These are phyloP conservation scores for Drosophila punjabiensis DNA, from an alignment of 1,140 invertebrate species.

Conservation along the genomic window DNA sequence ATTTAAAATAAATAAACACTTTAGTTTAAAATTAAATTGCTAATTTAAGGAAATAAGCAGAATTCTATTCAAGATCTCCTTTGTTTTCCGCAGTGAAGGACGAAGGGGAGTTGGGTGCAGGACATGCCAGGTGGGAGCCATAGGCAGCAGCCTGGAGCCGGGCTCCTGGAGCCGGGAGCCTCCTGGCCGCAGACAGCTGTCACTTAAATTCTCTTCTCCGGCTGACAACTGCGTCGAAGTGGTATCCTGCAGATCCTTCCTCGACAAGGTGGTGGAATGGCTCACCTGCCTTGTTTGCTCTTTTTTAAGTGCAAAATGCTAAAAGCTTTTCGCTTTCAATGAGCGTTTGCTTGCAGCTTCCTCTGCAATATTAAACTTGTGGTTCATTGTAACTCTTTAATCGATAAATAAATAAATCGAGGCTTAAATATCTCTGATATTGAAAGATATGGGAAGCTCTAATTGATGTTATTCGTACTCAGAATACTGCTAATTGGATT, in stretches of 20 bases:
- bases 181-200: slow-evolving; percentile 65
- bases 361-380: background rate
- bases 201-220: slow-evolving; percentile 67
- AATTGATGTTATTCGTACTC: too few species aligned
- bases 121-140: background rate
- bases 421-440: background rate
- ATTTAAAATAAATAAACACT: too few species aligned
- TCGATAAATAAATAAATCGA: background rate
- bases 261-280: background rate
- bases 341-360: slow-evolving; percentile 35
- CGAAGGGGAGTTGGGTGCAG: background rate
- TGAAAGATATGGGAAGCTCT: too few species aligned
- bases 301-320: slow-evolving; percentile 34
- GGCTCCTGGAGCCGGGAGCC: background rate
- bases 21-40: background rate
- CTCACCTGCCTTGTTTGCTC: background rate
- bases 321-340: slow-evolving; percentile 74
- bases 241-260: slow-evolving; percentile 29
- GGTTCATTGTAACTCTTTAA: background rate
- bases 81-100: background rate
- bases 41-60: background rate
- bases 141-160: background rate
- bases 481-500: slow-evolving; percentile 12
- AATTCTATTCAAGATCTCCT: too few species aligned
- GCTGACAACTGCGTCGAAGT: slow-evolving; percentile 53